Base-by-base conservation (phyloP, 2,113 vertebrate species). In the Phalacrocorax aristotelis region DNA sequence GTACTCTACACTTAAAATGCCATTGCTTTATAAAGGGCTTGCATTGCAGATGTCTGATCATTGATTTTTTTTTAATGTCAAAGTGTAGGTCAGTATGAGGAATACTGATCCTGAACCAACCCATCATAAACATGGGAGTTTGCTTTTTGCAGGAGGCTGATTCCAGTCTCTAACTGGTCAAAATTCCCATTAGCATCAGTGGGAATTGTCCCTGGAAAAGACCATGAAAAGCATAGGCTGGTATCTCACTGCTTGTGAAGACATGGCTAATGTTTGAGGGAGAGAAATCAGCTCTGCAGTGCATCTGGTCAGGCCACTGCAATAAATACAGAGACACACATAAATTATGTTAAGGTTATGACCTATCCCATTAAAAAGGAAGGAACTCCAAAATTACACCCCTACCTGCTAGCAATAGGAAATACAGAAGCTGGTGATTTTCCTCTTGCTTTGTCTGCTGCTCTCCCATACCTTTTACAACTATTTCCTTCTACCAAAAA, bases 341-440 rank as follows among this genome's bases (percentile, higher is more conserved):
- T 90, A 70, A 94, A 95, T 77, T 89, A 84, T 72, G 76, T 62
- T 57, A 30, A 74, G 94, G 91, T 96, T 89, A 71, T 0, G 90
- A 93, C 88, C 95, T 68, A 77, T 19, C 27, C 26, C 57, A 38
- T 80, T 74, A 85, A 85, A 97, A 87, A 96, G 93, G 95, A 97
- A 97, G 94, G 94, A 97, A 95, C 77, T 97, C 83, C 88, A 80
- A 84, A 95, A 81, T 93, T 85, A 90, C 65, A 93, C 76, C 68
- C 85, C 69, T 92, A 96, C 91, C 95, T 97, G 94, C 87, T 22
- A 94, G 92, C 89, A 96, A 83, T 77, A 81, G 89, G 95, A 91
- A 96, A 82, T 7, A 34, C 52, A 92, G 87, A 91, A 95, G 78
- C 55, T 36, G 46, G 38, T 55, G 49, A 9, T 87, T 74, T 96